These are phyloP conservation scores for Adoxophyes honmai DNA, from an alignment of 1,140 invertebrate genomes.

Conservation along the genomic window DNA sequence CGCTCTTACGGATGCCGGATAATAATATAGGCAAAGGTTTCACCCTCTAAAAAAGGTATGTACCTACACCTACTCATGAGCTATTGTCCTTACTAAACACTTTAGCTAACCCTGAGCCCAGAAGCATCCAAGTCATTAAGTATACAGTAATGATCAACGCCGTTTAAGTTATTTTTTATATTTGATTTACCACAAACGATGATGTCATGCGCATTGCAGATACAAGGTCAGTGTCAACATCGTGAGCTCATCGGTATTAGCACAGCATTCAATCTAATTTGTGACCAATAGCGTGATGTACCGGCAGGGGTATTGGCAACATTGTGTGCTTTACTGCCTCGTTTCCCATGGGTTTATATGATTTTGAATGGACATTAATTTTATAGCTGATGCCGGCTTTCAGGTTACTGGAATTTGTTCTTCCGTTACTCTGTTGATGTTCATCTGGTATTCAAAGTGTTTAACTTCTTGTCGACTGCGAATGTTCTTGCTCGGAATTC, in stretches of 20 bases:
- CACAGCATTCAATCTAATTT: conserved; percentile 38
- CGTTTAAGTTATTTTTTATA: conserved; percentile 23
- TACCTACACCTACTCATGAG: no score
- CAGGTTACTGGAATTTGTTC: not conserved
- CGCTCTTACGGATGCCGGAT: no score
- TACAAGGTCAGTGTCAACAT: conserved; percentile 65
- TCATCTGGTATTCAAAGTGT: no score
- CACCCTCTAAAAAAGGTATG: no score
- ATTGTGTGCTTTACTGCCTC: not conserved
- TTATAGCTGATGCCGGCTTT: not conserved
- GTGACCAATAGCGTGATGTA: conserved; percentile 22
- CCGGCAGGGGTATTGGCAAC: not conserved
- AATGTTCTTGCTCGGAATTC: no score
- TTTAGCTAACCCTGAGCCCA: no score
- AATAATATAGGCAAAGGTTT: no score
- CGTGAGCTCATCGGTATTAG: conserved; percentile 60
- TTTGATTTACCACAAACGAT: conserved; percentile 48
- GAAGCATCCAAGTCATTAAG: no score
- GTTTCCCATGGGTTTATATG: not conserved
- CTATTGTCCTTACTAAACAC: no score
- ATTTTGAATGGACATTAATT: not conserved
- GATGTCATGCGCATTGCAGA: conserved; percentile 61
- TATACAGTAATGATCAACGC: no score
- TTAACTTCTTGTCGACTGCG: no score
- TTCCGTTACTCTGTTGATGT: no score